A percentile compares a stretch with the other conserved stretches of the same genome.
phyloP scores from a whole-genome alignment of 2,888 invertebrate species.

The Buathra laborator region DNA sequence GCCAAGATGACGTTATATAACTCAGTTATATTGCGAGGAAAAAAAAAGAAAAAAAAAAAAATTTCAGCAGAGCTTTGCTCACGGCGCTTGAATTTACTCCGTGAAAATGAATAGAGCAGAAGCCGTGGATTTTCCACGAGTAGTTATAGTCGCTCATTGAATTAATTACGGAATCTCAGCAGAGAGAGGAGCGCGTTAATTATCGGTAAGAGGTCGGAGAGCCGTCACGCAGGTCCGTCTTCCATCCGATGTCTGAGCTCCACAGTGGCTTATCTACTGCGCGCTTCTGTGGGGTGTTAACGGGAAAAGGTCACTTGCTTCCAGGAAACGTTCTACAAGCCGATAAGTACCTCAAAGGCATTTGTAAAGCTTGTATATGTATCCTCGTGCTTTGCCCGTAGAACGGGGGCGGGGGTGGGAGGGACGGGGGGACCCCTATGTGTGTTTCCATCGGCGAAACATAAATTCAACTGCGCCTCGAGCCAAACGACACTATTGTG shows the following conservation, averaged over 20 bases:
- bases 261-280: constrained; percentile 51
- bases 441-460: constrained; percentile 20
- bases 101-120: background rate
- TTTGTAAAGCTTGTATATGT: constrained; percentile 18
- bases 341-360: constrained; percentile 53
- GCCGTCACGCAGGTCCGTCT: constrained; percentile 28
- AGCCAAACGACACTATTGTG: constrained; percentile 30
- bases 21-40: background rate
- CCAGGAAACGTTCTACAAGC: constrained; percentile 55
- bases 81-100: background rate
- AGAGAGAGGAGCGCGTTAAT: constrained; percentile 35
- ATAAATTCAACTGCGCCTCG: constrained; percentile 34
- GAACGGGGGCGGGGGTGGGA: background rate
- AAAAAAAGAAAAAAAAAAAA: background rate
- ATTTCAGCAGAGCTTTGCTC: background rate
- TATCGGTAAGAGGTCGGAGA: constrained; percentile 31
- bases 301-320: constrained; percentile 58
- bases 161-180: constrained; percentile 9
- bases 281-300: constrained; percentile 35
- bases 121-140: background rate
- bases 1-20: constrained; percentile 35
- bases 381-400: constrained; percentile 21
- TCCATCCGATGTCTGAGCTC: constrained; percentile 47
- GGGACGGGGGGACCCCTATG: constrained; percentile 23
- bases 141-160: background rate